These are phyloP conservation scores for Steinernema scapterisci DNA, from an alignment of 2,888 invertebrate genomes.

Conservation along the genomic window DNA sequence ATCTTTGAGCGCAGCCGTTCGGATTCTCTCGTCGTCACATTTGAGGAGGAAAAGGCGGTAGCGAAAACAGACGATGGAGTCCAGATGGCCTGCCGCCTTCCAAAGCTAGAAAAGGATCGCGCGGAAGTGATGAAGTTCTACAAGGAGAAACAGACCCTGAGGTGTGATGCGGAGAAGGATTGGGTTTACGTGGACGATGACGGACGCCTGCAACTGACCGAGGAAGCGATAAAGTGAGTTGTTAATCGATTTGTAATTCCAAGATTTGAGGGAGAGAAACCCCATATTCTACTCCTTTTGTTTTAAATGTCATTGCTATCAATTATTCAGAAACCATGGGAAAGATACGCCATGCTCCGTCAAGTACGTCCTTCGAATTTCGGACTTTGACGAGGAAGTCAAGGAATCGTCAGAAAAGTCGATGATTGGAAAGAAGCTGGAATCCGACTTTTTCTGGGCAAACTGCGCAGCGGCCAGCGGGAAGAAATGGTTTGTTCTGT, in stretches of 20 bases:
- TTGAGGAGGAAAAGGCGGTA: too few species aligned
- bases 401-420: slow-evolving; percentile 17
- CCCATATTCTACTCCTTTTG: too few species aligned
- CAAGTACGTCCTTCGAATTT: slow-evolving; percentile 39
- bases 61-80: too few species aligned
- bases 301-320: too few species aligned
- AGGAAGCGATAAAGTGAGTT: slow-evolving; percentile 39
- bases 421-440: slow-evolving; percentile 39
- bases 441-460: slow-evolving; percentile 41
- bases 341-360: slow-evolving; percentile 36
- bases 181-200: slow-evolving; percentile 58
- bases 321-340: not conserved
- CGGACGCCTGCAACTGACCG: slow-evolving; percentile 47
- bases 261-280: too few species aligned
- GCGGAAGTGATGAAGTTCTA: slow-evolving; percentile 58
- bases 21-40: too few species aligned
- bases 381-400: slow-evolving; percentile 40
- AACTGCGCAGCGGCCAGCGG: slow-evolving; percentile 36
- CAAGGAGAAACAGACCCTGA: slow-evolving; percentile 44
- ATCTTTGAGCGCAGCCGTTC: too few species aligned
- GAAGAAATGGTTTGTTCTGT: slow-evolving; percentile 35
- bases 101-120: slow-evolving; percentile 59
- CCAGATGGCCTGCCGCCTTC: slow-evolving; percentile 52
- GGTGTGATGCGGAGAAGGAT: slow-evolving; percentile 45
- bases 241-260: not conserved